Evolutionary conservation across 2,888 invertebrate genomes (phyloP).

Genomic region (Tetropium fuscum): DNA sequence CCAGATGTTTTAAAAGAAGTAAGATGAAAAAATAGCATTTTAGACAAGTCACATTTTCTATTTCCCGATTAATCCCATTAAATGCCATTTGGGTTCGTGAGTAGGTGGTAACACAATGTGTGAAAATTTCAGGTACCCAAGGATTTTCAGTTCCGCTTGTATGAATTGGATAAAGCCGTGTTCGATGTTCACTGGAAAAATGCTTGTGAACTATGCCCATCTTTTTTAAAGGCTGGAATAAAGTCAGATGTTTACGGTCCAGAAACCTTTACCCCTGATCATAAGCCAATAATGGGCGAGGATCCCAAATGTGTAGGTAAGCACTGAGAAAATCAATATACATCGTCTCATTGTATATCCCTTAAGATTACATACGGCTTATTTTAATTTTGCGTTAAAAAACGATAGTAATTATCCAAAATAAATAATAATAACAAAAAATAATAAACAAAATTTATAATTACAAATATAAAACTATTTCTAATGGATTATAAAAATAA

Average conservation of each 20-base stretch:
- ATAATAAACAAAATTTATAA: too few species aligned
- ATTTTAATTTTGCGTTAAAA: too few species aligned
- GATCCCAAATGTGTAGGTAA: conserved; percentile 74
- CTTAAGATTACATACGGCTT: too few species aligned
- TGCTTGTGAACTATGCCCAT: conserved; percentile 81
- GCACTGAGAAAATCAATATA: too few species aligned
- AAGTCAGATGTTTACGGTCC: conserved; percentile 92
- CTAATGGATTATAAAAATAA: too few species aligned
- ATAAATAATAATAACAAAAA: too few species aligned
- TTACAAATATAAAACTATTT: too few species aligned
- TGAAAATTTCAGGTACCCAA: conserved; percentile 72
- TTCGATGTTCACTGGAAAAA: conserved; percentile 82
- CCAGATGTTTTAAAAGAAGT: conserved; percentile 84
- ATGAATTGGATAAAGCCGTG: conserved; percentile 88
- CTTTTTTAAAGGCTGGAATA: conserved; percentile 79
- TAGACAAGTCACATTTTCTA: not conserved
- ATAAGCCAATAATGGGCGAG: conserved; percentile 88
- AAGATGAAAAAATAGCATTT: conserved; percentile 23
- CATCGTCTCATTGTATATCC: too few species aligned
- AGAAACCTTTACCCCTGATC: conserved; percentile 93
- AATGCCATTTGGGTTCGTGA: too few species aligned
- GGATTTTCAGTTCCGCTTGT: conserved; percentile 86
- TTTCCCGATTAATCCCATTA: too few species aligned
- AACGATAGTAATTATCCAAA: too few species aligned
- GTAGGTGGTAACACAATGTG: too few species aligned